Evolutionary conservation across 2,888 invertebrate genomes (phyloP).

Genomic region (Maniola hyperantus): DNA sequence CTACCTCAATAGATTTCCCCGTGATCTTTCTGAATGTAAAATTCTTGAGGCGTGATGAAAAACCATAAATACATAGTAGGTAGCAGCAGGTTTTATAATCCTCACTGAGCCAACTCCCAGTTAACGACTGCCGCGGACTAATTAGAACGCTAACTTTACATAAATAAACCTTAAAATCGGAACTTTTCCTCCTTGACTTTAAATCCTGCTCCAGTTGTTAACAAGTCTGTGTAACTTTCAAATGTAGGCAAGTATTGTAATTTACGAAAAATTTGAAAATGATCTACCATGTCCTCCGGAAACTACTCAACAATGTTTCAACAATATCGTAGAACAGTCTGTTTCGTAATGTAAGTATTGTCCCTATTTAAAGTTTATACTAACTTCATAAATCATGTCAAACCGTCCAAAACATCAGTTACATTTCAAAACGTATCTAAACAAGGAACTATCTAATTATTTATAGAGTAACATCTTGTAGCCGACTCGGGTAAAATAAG

Average conservation of each 20-base stretch:
- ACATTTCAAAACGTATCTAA: neutral
- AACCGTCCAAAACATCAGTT: constrained; percentile 16
- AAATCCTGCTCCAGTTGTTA: neutral
- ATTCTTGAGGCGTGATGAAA: neutral
- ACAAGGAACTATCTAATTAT: neutral
- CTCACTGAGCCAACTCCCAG: neutral
- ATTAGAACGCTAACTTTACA: constrained; percentile 6
- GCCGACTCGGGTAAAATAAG: neutral
- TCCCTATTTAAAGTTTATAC: neutral
- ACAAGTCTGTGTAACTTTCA: neutral
- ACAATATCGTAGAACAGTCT: too few species aligned
- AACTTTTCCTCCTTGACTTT: constrained; percentile 8
- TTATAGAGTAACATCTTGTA: neutral
- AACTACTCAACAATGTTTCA: too few species aligned
- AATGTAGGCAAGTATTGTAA: neutral
- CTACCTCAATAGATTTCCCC: neutral
- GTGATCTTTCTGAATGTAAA: neutral
- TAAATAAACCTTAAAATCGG: constrained; percentile 4
- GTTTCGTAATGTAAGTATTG: too few species aligned
- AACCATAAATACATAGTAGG: neutral
- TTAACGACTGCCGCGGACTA: neutral
- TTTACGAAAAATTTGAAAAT: neutral
- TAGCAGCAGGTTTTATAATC: neutral
- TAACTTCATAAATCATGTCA: constrained; percentile 8
- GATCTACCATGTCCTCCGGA: too few species aligned